Evolutionary conservation across 2,113 vertebrate genomes (phyloP).

Genomic region (Petaurus breviceps): DNA sequence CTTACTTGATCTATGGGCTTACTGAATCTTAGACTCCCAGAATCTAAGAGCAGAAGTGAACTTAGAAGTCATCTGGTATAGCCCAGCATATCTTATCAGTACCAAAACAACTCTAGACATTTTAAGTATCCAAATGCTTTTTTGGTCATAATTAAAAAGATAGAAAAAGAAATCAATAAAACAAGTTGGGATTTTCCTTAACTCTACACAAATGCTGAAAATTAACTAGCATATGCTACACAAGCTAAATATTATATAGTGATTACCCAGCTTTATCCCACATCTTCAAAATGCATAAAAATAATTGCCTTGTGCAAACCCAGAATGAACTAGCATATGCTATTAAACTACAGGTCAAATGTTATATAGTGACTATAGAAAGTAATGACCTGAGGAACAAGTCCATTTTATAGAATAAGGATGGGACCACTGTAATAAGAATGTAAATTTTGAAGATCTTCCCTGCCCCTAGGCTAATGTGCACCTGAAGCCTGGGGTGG

Average conservation of each 20-base stretch:
- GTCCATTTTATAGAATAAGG: conserved; percentile 74
- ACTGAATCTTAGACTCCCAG: background rate
- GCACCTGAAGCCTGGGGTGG: too few species aligned
- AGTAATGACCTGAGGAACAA: conserved; percentile 53
- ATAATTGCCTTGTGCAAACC: background rate
- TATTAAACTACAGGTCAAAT: conserved; percentile 68
- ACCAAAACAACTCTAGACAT: conserved; percentile 7
- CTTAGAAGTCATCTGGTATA: background rate
- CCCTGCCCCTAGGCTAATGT: too few species aligned
- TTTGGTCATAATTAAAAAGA: conserved; percentile 30
- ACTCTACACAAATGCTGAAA: background rate
- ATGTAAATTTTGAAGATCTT: too few species aligned
- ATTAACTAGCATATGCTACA: background rate
- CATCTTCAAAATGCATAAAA: background rate
- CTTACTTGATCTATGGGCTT: background rate
- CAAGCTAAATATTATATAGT: conserved; percentile 36
- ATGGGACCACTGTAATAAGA: too few species aligned
- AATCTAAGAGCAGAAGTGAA: background rate
- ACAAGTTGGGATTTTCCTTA: background rate
- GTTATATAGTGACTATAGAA: conserved; percentile 26
- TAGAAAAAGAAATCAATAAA: background rate
- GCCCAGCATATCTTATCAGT: background rate
- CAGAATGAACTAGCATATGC: conserved; percentile 70
- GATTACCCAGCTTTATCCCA: background rate
- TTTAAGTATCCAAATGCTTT: conserved; percentile 43